These are phyloP conservation scores for Acanthisitta chloris DNA, from an alignment of 2,113 vertebrate species.

Conservation along the genomic window DNA sequence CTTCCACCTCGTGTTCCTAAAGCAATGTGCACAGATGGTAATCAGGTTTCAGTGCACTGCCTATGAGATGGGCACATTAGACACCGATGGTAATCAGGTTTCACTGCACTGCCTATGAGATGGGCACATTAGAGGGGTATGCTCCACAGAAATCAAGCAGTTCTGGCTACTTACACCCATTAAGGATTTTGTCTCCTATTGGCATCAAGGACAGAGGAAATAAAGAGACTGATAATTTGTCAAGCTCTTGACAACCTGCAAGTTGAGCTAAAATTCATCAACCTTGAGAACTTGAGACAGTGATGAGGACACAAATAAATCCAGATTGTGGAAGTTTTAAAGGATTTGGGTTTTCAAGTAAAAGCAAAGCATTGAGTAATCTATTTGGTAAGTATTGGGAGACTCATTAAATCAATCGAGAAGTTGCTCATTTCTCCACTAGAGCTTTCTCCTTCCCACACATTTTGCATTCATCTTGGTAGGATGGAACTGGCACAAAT, in stretches of 20 bases:
- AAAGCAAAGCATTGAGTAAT: background rate
- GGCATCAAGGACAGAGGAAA: background rate
- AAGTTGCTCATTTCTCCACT: background rate
- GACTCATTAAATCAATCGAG: background rate
- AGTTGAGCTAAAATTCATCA: background rate
- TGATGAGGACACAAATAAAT: background rate
- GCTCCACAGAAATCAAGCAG: background rate
- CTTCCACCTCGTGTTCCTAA: background rate
- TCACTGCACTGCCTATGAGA: background rate
- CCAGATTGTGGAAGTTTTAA: background rate
- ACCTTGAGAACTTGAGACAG: background rate
- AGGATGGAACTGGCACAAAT: background rate
- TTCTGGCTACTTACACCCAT: background rate
- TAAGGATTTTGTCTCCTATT: background rate
- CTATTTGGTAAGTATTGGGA: background rate
- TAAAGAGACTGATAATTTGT: background rate
- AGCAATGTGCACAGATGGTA: background rate
- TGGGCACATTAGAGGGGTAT: fast-evolving
- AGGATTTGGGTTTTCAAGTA: background rate
- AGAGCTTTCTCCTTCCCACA: background rate
- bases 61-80: background rate
- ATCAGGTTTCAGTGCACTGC: background rate
- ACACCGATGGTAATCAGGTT: background rate
- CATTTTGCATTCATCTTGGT: background rate
- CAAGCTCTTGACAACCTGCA: background rate